These are phyloP conservation scores for Zaprionus davidi DNA, from an alignment of 1,140 invertebrate species.

Conservation along the genomic window DNA sequence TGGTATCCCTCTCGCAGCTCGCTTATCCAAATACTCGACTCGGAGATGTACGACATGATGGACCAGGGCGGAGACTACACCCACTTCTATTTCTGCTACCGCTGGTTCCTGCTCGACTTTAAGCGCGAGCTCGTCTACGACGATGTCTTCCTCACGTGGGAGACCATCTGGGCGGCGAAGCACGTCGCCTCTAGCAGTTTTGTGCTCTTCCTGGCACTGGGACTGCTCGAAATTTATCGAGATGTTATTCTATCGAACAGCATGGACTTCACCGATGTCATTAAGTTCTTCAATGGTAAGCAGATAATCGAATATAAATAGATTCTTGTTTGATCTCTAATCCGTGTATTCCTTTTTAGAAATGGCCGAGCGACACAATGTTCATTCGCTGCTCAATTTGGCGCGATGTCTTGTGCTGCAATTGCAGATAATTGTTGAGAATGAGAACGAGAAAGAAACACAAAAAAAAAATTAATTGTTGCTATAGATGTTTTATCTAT, in stretches of 20 bases:
- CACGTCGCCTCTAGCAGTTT: slow-evolving; percentile 94
- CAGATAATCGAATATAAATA: background rate
- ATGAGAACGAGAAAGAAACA: slow-evolving; percentile 86
- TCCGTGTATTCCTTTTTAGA: slow-evolving; percentile 88
- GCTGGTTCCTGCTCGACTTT: slow-evolving; percentile 93
- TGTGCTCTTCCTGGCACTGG: slow-evolving; percentile 96
- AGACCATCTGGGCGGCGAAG: slow-evolving; percentile 97
- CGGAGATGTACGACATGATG: slow-evolving; percentile 97
- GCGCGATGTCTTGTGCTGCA: slow-evolving; percentile 93
- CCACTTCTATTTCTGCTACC: slow-evolving; percentile 98
- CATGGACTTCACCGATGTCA: slow-evolving; percentile 99
- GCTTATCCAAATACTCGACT: slow-evolving; percentile 94
- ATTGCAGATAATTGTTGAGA: slow-evolving; percentile 95
- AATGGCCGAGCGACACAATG: slow-evolving; percentile 97
- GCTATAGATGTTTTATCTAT: slow-evolving; percentile 15
- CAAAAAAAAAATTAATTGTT: background rate
- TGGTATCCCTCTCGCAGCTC: slow-evolving; percentile 84
- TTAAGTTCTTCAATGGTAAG: slow-evolving; percentile 98
- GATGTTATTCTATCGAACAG: slow-evolving; percentile 97
- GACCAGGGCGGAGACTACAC: slow-evolving; percentile 97
- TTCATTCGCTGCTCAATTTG: slow-evolving; percentile 91
- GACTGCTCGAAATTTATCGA: slow-evolving; percentile 95
- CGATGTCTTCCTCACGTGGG: slow-evolving; percentile 97
- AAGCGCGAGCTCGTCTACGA: slow-evolving; percentile 94
- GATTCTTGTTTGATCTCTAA: slow-evolving; percentile 92